Percentiles rank a stretch among this genome's conserved stretches.
Evolutionary conservation across 2,113 vertebrate genomes (phyloP).

Genomic region (Equus quagga): DNA sequence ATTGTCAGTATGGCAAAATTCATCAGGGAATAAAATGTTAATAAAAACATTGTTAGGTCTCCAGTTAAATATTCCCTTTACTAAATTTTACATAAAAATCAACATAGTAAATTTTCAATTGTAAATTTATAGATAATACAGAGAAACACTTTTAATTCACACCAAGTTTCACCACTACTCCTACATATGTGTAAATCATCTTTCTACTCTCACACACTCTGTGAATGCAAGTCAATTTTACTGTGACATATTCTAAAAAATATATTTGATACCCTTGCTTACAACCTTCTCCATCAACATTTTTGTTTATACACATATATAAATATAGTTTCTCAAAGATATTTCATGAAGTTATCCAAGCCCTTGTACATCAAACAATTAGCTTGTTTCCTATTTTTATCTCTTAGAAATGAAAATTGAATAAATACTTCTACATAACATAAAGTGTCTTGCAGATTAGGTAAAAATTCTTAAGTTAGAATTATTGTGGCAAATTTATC

Average conservation of each 20-base stretch:
- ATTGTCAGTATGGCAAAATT: background rate
- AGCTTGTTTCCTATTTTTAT: background rate
- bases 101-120: background rate
- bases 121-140: background rate
- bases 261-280: background rate
- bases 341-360: background rate
- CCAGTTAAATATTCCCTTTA: background rate
- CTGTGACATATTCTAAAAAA: background rate
- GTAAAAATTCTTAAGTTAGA: background rate
- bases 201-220: background rate
- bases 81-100: background rate
- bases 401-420: background rate
- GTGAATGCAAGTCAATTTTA: conserved; percentile 1
- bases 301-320: background rate
- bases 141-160: background rate
- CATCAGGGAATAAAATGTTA: background rate
- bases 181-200: background rate
- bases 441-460: background rate
- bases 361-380: background rate
- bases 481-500: background rate
- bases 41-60: background rate
- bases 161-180: background rate
- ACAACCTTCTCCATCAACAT: background rate
- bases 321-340: background rate
- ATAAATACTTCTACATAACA: background rate